Evolutionary conservation across 2,113 vertebrate genomes (phyloP).

Genomic region (Mobula birostris): DNA sequence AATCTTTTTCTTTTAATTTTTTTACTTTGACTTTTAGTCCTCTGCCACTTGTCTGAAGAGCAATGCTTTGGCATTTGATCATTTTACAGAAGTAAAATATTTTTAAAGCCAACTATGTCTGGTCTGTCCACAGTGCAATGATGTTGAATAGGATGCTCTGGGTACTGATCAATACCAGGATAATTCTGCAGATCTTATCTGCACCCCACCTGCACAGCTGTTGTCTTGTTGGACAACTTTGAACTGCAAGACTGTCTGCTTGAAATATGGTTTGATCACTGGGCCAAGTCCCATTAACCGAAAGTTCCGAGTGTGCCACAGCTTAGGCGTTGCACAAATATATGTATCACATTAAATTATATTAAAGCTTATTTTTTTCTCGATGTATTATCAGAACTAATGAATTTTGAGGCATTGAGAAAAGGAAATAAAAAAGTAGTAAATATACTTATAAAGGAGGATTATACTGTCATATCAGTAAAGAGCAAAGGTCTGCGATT

Average conservation of each 20-base stretch:
- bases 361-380: too few relatives aligned
- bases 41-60: not conserved
- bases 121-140: not conserved
- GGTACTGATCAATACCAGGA: not conserved
- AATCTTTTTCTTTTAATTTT: not conserved
- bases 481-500: not conserved
- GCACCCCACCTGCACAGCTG: conserved; percentile 3
- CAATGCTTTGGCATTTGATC: not conserved
- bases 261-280: not conserved
- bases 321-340: not conserved
- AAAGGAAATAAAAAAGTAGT: too few relatives aligned
- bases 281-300: not conserved
- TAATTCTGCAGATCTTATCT: not conserved
- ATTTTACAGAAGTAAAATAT: not conserved
- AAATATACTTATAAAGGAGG: not conserved
- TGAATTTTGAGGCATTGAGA: not conserved
- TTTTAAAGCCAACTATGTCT: not conserved
- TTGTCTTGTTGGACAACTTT: conserved; percentile 9
- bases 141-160: not conserved
- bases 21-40: not conserved
- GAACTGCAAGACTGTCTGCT: not conserved
- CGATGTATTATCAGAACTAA: not conserved
- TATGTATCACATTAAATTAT: not conserved
- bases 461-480: not conserved
- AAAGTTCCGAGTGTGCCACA: not conserved